phyloP scores from a whole-genome alignment of 2,113 vertebrate genomes.

The Origma solitaria region DNA sequence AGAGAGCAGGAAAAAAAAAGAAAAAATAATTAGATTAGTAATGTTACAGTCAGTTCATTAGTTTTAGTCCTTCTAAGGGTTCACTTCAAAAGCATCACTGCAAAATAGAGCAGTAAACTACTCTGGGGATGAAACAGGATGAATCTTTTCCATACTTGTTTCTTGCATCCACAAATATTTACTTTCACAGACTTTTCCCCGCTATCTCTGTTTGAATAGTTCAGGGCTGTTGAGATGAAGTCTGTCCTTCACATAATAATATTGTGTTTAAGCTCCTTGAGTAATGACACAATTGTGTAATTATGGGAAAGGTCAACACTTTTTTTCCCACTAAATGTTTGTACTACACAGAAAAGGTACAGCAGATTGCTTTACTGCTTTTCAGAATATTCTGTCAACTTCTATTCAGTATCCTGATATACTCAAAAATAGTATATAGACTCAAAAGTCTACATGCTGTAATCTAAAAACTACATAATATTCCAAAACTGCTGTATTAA shows the following conservation, averaged over 20 bases:
- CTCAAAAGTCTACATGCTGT: neutral
- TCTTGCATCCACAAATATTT: constrained; percentile 46
- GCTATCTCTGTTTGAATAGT: constrained; percentile 1
- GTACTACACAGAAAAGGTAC: neutral
- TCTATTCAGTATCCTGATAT: neutral
- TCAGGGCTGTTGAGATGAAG: neutral
- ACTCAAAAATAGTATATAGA: neutral
- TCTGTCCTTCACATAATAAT: neutral
- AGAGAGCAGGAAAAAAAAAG: constrained; percentile 63
- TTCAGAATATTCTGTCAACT: neutral
- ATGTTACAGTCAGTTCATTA: constrained; percentile 50
- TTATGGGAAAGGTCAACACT: constrained; percentile 4
- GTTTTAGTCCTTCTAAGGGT: constrained; percentile 45
- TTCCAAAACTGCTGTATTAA: neutral
- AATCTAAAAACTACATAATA: neutral
- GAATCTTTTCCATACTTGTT: constrained; percentile 16
- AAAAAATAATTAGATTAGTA: constrained; percentile 68
- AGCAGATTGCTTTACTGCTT: neutral
- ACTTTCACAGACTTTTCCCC: neutral
- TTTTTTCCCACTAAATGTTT: constrained; percentile 45
- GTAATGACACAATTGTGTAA: constrained; percentile 2
- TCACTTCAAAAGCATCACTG: constrained; percentile 26
- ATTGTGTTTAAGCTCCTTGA: neutral
- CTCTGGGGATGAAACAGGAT: neutral
- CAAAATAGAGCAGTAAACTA: neutral